A percentile compares a stretch with the other conserved stretches of the same genome.
Conservation (phyloP, 2,888 invertebrate genomes). For the Drosophila setosimentum region DNA sequence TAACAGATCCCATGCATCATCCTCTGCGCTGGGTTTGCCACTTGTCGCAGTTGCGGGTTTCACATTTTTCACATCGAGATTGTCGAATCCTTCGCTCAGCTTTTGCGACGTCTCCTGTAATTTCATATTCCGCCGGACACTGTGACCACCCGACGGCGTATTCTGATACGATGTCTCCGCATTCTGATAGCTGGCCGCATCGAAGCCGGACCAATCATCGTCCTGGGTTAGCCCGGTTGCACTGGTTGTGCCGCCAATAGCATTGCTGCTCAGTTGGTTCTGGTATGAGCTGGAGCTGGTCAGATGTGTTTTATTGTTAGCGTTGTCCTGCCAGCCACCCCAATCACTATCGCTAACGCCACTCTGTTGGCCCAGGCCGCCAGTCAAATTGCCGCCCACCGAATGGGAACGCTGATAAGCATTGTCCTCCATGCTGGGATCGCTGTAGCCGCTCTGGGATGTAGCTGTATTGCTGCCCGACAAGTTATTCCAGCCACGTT, state of each 20-base stretch:
- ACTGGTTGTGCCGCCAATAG: slow-evolving; percentile 45
- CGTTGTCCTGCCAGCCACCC: slow-evolving; percentile 82
- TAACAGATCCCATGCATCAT: slow-evolving; percentile 88
- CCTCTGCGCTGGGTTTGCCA: slow-evolving; percentile 86
- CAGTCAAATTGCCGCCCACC: slow-evolving; percentile 78
- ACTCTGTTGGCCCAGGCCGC: slow-evolving; percentile 75
- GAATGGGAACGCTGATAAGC: slow-evolving; percentile 84
- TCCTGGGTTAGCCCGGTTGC: slow-evolving; percentile 65
- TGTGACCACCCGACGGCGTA: slow-evolving; percentile 66
- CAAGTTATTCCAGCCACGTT: slow-evolving; percentile 89
- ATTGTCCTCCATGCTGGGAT: slow-evolving; percentile 78
- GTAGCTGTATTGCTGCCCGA: slow-evolving; percentile 86
- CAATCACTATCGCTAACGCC: slow-evolving; percentile 82
- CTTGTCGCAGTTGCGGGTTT: slow-evolving; percentile 60
- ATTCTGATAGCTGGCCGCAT: slow-evolving; percentile 80
- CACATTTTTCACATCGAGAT: slow-evolving; percentile 83
- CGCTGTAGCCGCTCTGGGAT: slow-evolving; percentile 82
- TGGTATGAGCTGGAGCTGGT: slow-evolving; percentile 81
- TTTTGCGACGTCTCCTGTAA: slow-evolving; percentile 78
- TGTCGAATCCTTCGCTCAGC: slow-evolving; percentile 82
- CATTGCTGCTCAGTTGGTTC: slow-evolving; percentile 66
- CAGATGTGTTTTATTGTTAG: slow-evolving; percentile 69
- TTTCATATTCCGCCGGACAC: slow-evolving; percentile 75
- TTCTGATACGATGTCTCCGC: slow-evolving; percentile 82
- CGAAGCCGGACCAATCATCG: slow-evolving; percentile 85